Evolutionary conservation across 2,113 vertebrate species (phyloP).

Genomic region (Protobothrops flavoviridis): DNA sequence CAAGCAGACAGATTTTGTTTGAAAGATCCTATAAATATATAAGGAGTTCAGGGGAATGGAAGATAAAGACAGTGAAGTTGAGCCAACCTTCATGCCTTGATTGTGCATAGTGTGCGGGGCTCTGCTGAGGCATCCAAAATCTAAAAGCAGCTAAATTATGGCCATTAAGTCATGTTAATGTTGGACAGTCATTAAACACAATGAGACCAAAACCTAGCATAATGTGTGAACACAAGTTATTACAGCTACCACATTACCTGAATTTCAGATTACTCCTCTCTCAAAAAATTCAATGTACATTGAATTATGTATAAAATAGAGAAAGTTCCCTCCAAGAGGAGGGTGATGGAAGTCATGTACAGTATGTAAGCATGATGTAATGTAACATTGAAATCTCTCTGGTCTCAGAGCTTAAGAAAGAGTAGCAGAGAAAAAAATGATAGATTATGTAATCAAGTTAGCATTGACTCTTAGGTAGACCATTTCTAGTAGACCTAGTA

Average conservation of each 20-base stretch:
- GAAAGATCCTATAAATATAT: background rate
- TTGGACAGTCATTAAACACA: background rate
- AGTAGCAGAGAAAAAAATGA: background rate
- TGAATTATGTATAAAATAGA: background rate
- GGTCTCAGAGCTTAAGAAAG: background rate
- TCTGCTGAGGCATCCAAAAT: background rate
- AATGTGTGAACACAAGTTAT: background rate
- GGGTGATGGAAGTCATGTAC: background rate
- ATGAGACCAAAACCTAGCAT: background rate
- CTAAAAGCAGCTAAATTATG: background rate
- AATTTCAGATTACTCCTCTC: background rate
- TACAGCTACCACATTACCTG: background rate
- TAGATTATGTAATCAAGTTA: background rate
- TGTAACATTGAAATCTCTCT: background rate
- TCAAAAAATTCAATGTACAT: background rate
- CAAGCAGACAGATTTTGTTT: no score
- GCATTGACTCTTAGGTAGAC: background rate
- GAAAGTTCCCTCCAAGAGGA: background rate
- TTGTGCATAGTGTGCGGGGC: background rate
- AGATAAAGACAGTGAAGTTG: background rate
- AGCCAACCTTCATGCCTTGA: background rate
- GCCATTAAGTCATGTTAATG: background rate
- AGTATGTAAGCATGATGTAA: background rate
- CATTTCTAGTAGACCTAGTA: background rate
- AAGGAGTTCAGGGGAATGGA: background rate